Base-by-base conservation (phyloP, 53 echinoderm and acorn worm genomes). In the Holothuria scabra region DNA sequence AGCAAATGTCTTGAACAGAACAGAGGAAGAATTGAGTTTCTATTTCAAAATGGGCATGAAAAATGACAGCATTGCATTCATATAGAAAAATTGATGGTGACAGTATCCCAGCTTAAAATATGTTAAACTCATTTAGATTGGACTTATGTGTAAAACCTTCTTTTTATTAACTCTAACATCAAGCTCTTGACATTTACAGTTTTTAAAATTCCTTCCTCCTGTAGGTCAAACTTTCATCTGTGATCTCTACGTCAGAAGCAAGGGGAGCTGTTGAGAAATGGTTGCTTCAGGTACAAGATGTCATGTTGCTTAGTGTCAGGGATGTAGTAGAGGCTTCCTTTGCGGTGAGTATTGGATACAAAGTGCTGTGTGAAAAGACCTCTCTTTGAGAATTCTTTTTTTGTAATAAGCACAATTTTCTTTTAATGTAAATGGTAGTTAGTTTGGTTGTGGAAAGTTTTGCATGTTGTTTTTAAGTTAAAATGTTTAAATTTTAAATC, bases 231-330 rank as follows among this genome's bases (percentile, higher is more conserved):
- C 86, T 97, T 62, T 84, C 90, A 18, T 87, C 89, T 22, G 89
- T 93, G 28, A 95, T 99, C 32, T 99, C 99, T 13, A 99, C 99
- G 22, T 89, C 91, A 5, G 99, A 97, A 85, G 99, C 94, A 19
- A 86, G 99, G 34, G 99, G 99, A 13, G 99, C 99, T 25, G 99
- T 97, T 31, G 94, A 99, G 87, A 99, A 99, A 65, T 99, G 99
- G 99, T 87, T 99, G 22, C 91, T 99, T 4, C 99, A 99, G 85
- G 99, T 99, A 20, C 99, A 99, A 79, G 99, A 99, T 49, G 82
- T 93, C 57, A 99, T 99, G 99, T 65, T 99, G 87, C 83, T 91
- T 79, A 99, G 99, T 81, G 94, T 99, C 67, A 92, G 93, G 60
- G 99, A 99, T 84, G 99, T 99, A 28, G 88, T 97, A 13, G 97